A percentile compares a stretch with the other conserved stretches of the same genome.
Conservation (phyloP, 2,113 vertebrate genomes). For the Onychostruthus taczanowskii region DNA sequence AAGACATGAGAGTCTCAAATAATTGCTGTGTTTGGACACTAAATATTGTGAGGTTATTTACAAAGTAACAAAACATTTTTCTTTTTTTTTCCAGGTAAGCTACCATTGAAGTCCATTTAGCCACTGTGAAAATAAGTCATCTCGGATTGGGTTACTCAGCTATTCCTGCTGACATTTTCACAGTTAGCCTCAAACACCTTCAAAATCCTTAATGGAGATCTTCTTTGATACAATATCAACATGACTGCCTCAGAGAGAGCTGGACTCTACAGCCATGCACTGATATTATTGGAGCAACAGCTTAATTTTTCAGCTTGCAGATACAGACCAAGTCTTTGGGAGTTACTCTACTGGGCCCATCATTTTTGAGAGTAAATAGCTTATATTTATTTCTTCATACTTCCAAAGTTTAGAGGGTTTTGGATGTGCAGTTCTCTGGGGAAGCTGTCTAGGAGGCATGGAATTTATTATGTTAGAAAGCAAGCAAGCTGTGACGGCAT, state of each 20-base stretch:
- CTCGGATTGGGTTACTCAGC: neutral
- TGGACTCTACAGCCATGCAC: neutral
- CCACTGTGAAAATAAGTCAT: neutral
- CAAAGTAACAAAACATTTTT: neutral
- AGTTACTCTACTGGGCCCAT: neutral
- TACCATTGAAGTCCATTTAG: neutral
- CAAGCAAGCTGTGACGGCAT: neutral
- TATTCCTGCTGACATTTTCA: neutral
- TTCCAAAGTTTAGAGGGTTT: neutral
- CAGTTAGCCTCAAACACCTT: neutral
- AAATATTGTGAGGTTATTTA: neutral
- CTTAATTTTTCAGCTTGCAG: neutral
- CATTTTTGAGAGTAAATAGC: constrained; percentile 1
- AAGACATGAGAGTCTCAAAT: neutral
- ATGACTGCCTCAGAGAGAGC: neutral
- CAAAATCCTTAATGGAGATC: neutral
- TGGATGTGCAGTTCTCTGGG: neutral
- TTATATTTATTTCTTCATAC: constrained; percentile 16
- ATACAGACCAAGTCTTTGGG: neutral
- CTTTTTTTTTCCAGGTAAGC: neutral
- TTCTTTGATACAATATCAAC: neutral
- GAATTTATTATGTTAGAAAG: constrained; percentile 10
- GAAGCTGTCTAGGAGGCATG: neutral
- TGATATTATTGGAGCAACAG: neutral
- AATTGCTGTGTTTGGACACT: neutral